Conservation (phyloP, 2,888 invertebrate species). For the Rhimphoctona megacephalus region DNA sequence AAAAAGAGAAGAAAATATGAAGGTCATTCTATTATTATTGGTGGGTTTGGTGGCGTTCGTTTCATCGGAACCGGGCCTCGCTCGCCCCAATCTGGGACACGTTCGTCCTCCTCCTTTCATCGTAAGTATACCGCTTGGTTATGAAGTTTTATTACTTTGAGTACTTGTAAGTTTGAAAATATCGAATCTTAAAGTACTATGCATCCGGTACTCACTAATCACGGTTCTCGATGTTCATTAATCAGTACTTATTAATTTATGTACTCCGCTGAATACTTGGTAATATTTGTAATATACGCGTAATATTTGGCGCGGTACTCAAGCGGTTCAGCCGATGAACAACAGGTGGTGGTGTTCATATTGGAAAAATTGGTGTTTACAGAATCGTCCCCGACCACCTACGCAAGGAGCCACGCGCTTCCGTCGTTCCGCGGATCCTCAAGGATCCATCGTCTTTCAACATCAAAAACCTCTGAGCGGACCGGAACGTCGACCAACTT, state of each 20-base stretch:
- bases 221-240: no score
- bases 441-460: conserved; percentile 63
- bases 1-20: conserved; percentile 4
- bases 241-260: no score
- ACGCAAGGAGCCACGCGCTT: background rate
- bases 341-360: background rate
- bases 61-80: conserved; percentile 1
- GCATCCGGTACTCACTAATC: no score
- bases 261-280: no score
- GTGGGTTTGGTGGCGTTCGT: conserved; percentile 6
- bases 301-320: no score
- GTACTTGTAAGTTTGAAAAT: no score
- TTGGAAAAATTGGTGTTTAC: background rate
- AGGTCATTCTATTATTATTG: background rate
- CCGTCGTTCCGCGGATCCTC: conserved; percentile 56
- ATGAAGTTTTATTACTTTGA: no score
- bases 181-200: no score
- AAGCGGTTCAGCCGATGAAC: background rate
- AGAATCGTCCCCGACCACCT: conserved; percentile 23
- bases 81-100: background rate
- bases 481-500: conserved; percentile 70
- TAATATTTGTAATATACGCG: no score
- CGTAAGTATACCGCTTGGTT: background rate
- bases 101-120: conserved; percentile 10
- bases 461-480: conserved; percentile 69